Conservation (phyloP, 2,797 vertebrate genomes). For the Tangara arthus region DNA sequence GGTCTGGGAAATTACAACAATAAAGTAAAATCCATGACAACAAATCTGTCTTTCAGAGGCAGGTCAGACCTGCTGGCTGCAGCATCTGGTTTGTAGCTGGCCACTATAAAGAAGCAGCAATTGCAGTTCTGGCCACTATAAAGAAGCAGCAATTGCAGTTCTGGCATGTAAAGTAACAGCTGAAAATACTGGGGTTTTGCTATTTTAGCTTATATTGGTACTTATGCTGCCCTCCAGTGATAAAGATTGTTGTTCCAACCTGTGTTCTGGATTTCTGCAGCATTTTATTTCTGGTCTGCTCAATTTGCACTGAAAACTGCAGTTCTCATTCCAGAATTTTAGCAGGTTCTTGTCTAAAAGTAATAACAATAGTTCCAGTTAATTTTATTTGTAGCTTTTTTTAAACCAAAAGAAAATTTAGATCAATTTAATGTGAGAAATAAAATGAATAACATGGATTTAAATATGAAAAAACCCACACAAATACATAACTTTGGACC, state of each 20-base stretch:
- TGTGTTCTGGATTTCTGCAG: not conserved
- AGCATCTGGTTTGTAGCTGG: not conserved
- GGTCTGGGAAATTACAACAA: not conserved
- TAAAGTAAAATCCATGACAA: not conserved
- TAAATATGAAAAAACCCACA: rapidly evolving
- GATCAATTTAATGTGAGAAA: not conserved
- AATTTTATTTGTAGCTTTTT: not conserved
- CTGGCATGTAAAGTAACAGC: not conserved
- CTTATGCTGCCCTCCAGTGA: constrained; percentile 41
- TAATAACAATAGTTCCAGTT: not conserved
- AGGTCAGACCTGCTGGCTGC: not conserved
- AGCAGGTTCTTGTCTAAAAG: not conserved
- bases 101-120: not conserved
- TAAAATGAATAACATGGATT: not conserved
- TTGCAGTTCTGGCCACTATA: not conserved
- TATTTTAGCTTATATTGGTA: not conserved
- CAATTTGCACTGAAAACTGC: not conserved
- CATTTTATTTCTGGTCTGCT: not conserved
- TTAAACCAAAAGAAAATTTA: not conserved
- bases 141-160: not conserved
- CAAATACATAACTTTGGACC: not conserved
- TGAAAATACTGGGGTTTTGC: not conserved
- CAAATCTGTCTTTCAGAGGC: not conserved
- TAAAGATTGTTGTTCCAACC: not conserved
- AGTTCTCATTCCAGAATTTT: not conserved